A percentile compares a stretch with the other conserved stretches of the same genome.
These are phyloP conservation scores for Acestrorhynchus altus DNA, from an alignment of 2,797 vertebrate species.

Conservation along the genomic window DNA sequence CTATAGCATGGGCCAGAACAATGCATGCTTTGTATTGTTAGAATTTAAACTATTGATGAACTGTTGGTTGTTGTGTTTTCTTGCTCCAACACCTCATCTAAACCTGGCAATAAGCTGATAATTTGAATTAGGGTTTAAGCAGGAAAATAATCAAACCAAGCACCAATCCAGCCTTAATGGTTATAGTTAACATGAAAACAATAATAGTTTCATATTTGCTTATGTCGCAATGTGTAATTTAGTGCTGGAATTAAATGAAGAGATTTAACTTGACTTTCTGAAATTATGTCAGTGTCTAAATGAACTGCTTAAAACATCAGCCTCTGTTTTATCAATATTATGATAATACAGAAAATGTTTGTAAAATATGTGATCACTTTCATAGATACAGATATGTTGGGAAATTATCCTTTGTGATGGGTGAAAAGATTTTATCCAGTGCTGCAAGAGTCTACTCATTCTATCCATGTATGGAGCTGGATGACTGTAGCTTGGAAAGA, in stretches of 20 bases:
- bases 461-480: neutral
- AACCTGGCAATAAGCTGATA: too few species aligned
- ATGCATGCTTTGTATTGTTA: neutral
- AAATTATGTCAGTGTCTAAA: neutral
- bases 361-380: neutral
- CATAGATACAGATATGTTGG: neutral
- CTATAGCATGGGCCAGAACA: neutral
- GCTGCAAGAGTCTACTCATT: neutral
- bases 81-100: too few species aligned
- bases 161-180: too few species aligned
- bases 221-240: too few species aligned
- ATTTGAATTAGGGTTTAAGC: too few species aligned
- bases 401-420: neutral
- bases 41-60: neutral
- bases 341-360: neutral
- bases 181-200: too few species aligned
- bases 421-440: conserved; percentile 34
- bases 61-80: too few species aligned
- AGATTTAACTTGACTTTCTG: too few species aligned
- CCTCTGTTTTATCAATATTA: too few species aligned
- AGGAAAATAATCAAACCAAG: too few species aligned
- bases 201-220: too few species aligned
- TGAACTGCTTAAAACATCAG: neutral
- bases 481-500: conserved; percentile 11
- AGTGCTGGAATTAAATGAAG: too few species aligned